Base-by-base conservation (phyloP, 2,888 invertebrate species). In the Drosophila eohydei region DNA sequence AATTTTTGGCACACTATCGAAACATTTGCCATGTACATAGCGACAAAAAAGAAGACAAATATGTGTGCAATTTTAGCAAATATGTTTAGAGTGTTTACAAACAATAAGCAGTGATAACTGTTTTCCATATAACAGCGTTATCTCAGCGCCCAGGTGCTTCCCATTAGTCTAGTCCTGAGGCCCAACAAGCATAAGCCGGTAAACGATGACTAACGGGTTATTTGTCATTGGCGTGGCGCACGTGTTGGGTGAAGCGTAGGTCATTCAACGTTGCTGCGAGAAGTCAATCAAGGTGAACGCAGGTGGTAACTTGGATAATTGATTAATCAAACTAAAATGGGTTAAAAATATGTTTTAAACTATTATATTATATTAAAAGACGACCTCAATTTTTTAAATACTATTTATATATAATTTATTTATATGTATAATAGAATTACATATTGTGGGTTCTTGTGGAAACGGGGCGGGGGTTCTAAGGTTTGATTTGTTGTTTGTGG, bases 401-500 rank as follows among this genome's bases (percentile, higher is more conserved):
- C 86, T 87, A 86, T 88, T 84, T 88, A 89, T 86, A 83, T 86
- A 89, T 83, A 83, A 88, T 87, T 87, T 88, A 89, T 87, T 87
- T 87, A 88, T 89, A 86, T 87, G 85, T 89, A 86, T 88, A 68
- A 78, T 87, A 85, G 86, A 87, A 88, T 88, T 89, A 89, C 86
- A 87, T 89, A 78, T 80, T 69, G 60, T 67, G 71, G 61, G 71
- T 38, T 54, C 54, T 65, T 74, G 74, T 76, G 67, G 56, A 67
- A 32, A 50, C 51, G 44, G 51, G 48, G 46, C 28, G 14, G 28
- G 26, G 50, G 32, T 8, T 14, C 34, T 65, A 76, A 62, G 80
- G 71, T 65, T 81, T 78, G 62, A 69, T 75, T 70, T 67, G 68
- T 69, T 56, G 68, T 70, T 30, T 51, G 51, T 51, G 21, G 51